A percentile compares a stretch with the other conserved stretches of the same genome.
These are phyloP conservation scores for Steinernema feltiae DNA, from an alignment of 1,140 invertebrate species.

Conservation along the genomic window DNA sequence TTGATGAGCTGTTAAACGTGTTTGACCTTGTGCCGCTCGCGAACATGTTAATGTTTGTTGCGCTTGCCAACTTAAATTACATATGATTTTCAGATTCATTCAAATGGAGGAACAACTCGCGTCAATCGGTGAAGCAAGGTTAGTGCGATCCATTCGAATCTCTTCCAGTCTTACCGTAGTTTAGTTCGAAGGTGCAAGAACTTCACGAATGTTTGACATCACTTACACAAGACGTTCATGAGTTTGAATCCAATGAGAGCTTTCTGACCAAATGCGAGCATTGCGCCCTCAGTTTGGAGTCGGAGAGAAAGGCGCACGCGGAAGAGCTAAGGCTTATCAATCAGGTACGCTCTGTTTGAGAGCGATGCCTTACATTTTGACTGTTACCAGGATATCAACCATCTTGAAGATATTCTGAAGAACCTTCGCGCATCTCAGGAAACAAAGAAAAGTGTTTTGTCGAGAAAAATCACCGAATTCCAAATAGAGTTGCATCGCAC, in stretches of 20 bases:
- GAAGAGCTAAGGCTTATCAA: not conserved
- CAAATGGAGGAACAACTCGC: not conserved
- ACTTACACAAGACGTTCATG: not conserved
- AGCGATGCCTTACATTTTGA: not conserved
- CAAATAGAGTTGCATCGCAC: not conserved
- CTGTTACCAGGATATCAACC: not conserved
- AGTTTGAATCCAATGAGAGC: not conserved
- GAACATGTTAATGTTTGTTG: not conserved
- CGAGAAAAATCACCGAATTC: not conserved
- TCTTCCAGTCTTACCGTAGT: not conserved
- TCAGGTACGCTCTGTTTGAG: not conserved
- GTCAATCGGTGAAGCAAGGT: not conserved
- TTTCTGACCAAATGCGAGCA: not conserved
- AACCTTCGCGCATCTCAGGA: not conserved
- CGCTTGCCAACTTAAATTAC: constrained; percentile 4
- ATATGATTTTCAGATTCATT: not conserved
- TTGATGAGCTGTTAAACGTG: not conserved
- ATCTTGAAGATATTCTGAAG: not conserved
- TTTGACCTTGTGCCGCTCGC: not conserved
- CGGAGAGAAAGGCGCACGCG: not conserved
- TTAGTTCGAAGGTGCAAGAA: not conserved
- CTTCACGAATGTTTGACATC: not conserved
- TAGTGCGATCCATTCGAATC: not conserved
- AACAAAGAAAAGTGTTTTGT: not conserved
- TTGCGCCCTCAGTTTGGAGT: not conserved